These are phyloP conservation scores for Chydorus sphaericus DNA, from an alignment of 2,888 invertebrate species.

Conservation along the genomic window DNA sequence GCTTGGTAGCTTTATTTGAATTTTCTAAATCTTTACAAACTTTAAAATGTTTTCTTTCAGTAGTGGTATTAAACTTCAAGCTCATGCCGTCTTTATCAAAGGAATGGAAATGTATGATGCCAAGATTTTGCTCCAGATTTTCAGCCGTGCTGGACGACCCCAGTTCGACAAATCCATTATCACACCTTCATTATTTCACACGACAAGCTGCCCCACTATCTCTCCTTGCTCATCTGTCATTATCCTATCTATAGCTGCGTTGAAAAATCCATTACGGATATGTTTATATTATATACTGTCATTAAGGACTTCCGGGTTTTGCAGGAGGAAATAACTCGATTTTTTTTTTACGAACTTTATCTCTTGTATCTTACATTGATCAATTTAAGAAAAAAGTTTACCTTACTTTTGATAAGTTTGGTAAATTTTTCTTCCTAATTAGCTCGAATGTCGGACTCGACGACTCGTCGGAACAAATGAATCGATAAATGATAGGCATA, in stretches of 20 bases:
- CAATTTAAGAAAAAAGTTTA: no score
- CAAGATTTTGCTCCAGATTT: slow-evolving; percentile 94
- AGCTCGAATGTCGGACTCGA: no score
- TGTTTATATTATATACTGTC: no score
- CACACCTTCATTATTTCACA: slow-evolving; percentile 90
- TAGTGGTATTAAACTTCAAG: slow-evolving; percentile 88
- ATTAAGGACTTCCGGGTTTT: no score
- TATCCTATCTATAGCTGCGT: slow-evolving; percentile 98
- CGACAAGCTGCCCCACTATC: slow-evolving; percentile 80
- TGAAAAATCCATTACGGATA: slow-evolving; percentile 59
- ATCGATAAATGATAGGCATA: no score
- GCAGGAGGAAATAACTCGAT: no score
- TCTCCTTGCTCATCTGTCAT: slow-evolving; percentile 86
- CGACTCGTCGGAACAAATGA: no score
- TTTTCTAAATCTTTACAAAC: no score
- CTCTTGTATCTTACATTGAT: no score
- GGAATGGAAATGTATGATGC: slow-evolving; percentile 97
- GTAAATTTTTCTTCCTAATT: no score
- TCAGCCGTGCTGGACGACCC: slow-evolving; percentile 94
- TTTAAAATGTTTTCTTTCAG: not conserved
- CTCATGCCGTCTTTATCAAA: slow-evolving; percentile 90
- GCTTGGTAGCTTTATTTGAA: slow-evolving; percentile 65
- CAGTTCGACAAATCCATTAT: slow-evolving; percentile 86
- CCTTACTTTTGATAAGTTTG: no score
- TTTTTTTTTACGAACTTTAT: no score